These are phyloP conservation scores for Hyles euphorbiae DNA, from an alignment of 1,140 invertebrate genomes.

Conservation along the genomic window DNA sequence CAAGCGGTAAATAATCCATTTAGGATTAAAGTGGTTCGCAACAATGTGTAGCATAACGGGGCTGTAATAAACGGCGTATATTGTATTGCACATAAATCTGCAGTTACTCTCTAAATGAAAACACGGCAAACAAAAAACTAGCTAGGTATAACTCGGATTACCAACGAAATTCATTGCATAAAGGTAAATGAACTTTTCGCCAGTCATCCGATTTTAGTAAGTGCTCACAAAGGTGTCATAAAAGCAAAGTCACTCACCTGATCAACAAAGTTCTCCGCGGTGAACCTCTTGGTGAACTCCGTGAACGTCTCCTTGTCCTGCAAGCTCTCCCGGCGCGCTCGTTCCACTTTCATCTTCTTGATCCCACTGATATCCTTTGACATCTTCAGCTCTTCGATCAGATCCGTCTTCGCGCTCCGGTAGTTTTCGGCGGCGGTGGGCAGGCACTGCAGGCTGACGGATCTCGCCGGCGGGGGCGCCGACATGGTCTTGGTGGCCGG, in stretches of 20 bases:
- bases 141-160: no score
- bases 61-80: no score
- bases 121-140: no score
- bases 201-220: no score
- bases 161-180: no score
- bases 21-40: no score
- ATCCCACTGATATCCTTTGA: conserved; percentile 93
- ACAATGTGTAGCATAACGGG: no score
- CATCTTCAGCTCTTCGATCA: conserved; percentile 93
- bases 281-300: conserved; percentile 89
- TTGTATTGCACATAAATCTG: no score
- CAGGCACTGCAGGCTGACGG: conserved; percentile 83
- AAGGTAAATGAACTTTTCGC: no score
- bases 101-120: no score
- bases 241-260: conserved; percentile 79
- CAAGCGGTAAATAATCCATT: no score
- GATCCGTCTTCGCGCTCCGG: conserved; percentile 85
- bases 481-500: conserved; percentile 86
- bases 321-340: conserved; percentile 86
- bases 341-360: conserved; percentile 92
- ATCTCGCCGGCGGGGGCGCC: conserved; percentile 82
- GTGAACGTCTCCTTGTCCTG: conserved; percentile 87
- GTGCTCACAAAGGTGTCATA: no score
- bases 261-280: conserved; percentile 91
- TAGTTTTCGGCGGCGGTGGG: conserved; percentile 81